Base-by-base conservation (phyloP, 2,888 invertebrate species). In the Nasonia oneida region DNA sequence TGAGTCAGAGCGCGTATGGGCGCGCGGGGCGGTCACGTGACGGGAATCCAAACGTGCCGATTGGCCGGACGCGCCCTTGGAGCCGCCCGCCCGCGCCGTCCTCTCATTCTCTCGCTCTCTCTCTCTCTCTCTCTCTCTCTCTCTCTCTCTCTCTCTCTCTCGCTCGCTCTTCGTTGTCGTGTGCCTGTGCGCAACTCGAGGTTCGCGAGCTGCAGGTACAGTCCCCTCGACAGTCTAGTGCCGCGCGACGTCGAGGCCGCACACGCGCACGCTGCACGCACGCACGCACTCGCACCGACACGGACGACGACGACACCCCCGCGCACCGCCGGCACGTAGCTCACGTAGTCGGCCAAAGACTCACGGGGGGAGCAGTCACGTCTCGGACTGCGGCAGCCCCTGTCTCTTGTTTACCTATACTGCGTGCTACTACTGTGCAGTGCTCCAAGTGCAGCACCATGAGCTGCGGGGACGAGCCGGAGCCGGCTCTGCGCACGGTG, bases 11-110 rank as follows among this genome's bases (percentile, higher is more conserved):
- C 64, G 82, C 79, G 64, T 50, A 75, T 61, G 57, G 76, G 73
- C 70, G 73, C 23, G 50, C n/a, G 75, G 39, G 85, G 87, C 80
- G 76, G 81, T 75, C 83, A 87, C 87, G 88, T 88, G 89, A 87
- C 86, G 86, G 29, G 81, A 75, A 84, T 87, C 81, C 80, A 37
- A 74, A 74, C 47, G 76, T 47, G 57, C 57, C 50, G 29, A 87
- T 87, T 87, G 85, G 88, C 76, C 64, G 83, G 83, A 14, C 86
- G 85, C 81, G 78, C 79, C 87, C 81, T 79, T 81, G 86, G 76
- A 64, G 84, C 82, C 79, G 81, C 18, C 42, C 71, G 71, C 61
- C 42, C 75, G 14, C 53, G 61, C 61, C n/a, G 39, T 39, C 47
- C 64, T 50, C 47, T 39, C 29, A 64, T n/a, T 53, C 64, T 70